A percentile compares a stretch with the other conserved stretches of the same genome.
Conservation (phyloP, 2,113 vertebrate species). For the Nanorana parkeri region DNA sequence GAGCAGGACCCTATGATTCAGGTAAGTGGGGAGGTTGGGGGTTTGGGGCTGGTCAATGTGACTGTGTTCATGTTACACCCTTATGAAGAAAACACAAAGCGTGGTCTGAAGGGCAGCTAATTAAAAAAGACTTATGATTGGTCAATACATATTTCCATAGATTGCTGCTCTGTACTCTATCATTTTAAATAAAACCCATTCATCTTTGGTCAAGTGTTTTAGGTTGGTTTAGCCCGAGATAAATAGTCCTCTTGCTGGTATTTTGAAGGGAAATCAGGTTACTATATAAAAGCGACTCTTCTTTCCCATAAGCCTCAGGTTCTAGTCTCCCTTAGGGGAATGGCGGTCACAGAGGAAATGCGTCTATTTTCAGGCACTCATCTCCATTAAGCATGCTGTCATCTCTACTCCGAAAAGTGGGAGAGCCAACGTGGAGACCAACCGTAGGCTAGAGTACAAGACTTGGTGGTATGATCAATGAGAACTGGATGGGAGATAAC, state of each 20-base stretch:
- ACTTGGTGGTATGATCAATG: not conserved
- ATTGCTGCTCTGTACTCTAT: too few species aligned
- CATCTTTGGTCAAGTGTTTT: too few species aligned
- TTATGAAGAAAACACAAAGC: too few species aligned
- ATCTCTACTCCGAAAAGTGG: not conserved
- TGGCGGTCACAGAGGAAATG: constrained; percentile 3
- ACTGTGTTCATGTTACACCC: too few species aligned
- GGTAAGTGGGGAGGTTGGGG: too few species aligned
- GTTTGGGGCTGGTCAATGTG: too few species aligned
- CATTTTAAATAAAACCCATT: too few species aligned
- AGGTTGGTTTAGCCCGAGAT: not conserved
- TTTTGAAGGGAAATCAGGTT: not conserved
- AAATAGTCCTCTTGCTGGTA: not conserved
- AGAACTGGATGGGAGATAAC: too few species aligned
- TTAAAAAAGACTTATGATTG: too few species aligned
- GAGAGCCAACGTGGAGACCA: not conserved
- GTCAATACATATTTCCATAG: too few species aligned
- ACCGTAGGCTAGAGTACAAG: not conserved
- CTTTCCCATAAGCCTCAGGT: not conserved
- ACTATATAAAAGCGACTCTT: not conserved
- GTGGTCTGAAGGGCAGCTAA: too few species aligned
- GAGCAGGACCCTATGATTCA: too few species aligned
- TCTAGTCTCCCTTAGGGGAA: not conserved
- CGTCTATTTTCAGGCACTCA: constrained; percentile 25
- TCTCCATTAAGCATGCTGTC: constrained; percentile 16